Evolutionary conservation across 2,888 invertebrate species (phyloP), one percentile per base, ranked within the genome.

Genomic region (Aromia moschata): DNA sequence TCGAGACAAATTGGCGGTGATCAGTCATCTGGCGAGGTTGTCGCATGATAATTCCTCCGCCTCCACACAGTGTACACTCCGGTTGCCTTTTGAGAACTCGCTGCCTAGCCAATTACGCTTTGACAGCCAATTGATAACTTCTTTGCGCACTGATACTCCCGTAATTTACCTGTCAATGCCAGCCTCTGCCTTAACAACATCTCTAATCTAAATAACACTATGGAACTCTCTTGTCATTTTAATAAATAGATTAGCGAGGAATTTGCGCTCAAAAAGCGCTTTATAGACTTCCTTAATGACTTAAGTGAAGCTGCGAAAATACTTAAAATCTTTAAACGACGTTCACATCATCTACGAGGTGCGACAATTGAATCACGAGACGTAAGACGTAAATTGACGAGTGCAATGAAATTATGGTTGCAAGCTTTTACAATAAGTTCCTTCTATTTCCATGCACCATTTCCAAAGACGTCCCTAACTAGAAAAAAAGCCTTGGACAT

Each of bases 121-220:
- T 74, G 77, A 76, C 74, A 75, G 73, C 68, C 72, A 72, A 75
- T 73, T 76, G 76, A 76, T 76, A 74, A 75, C 74, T 76, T 74
- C 73, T 74, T 74, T 72, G 73, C 72, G 58, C 69, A 60, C 59
- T 59, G 65, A 69, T 68, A 69, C 62, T 65, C 62, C 56, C 59
- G 68, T 69, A 72, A 74, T 74, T 73, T 70, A 69, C 69, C 69
- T 70, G 71, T 70, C 74, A 69, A 63, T 70, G 60, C 63, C 69
- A 64, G 64, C 64, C 60, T 65, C 59, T 57, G 60, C 33, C 46
- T 56, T 44, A 31, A 49, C 45, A 53, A 57, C 59, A 41, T 53
- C 55, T 36, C 36, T 33, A 41, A 58, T 61, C 58, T 46, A 58
- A 60, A 56, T 52, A 62, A 58, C 11, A 54, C 58, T 55, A 44